Evolutionary conservation across 2,888 invertebrate species (phyloP).

Genomic region (Drosophila macrothrix): DNA sequence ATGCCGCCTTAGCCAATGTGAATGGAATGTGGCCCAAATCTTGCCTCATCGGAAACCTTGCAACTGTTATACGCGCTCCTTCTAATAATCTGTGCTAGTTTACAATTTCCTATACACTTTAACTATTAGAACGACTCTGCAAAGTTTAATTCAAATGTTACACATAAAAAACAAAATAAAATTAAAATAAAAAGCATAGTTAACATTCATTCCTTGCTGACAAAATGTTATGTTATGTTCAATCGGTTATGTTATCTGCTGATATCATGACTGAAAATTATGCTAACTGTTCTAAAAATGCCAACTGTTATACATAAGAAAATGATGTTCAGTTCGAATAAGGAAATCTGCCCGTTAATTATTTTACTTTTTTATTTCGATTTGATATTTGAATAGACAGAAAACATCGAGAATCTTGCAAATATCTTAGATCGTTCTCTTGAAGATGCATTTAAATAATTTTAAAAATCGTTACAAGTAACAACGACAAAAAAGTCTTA

Average conservation of each 20-base stretch:
- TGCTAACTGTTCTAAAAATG: slow-evolving; percentile 36
- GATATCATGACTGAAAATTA: background rate
- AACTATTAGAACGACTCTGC: background rate
- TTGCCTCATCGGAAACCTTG: slow-evolving; percentile 35
- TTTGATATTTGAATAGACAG: background rate
- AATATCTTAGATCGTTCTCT: background rate
- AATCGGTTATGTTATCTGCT: background rate
- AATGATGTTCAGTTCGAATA: slow-evolving; percentile 39
- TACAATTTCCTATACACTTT: background rate
- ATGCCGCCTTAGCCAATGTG: slow-evolving; percentile 46
- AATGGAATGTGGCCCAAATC: slow-evolving; percentile 29
- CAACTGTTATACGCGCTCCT: slow-evolving; percentile 50
- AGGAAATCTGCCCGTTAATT: slow-evolving; percentile 37
- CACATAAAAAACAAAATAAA: background rate
- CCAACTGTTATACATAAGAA: slow-evolving; percentile 43
- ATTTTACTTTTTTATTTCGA: slow-evolving; percentile 4
- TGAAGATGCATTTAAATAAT: background rate
- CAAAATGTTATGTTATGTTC: background rate
- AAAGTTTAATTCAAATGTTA: background rate
- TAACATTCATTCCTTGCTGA: background rate
- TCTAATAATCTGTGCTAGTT: background rate
- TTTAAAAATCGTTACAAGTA: background rate
- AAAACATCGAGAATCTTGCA: background rate
- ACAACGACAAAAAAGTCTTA: background rate
- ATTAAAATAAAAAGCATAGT: background rate